Base-by-base conservation (phyloP, 1,140 invertebrate species). In the Orussus abietinus region DNA sequence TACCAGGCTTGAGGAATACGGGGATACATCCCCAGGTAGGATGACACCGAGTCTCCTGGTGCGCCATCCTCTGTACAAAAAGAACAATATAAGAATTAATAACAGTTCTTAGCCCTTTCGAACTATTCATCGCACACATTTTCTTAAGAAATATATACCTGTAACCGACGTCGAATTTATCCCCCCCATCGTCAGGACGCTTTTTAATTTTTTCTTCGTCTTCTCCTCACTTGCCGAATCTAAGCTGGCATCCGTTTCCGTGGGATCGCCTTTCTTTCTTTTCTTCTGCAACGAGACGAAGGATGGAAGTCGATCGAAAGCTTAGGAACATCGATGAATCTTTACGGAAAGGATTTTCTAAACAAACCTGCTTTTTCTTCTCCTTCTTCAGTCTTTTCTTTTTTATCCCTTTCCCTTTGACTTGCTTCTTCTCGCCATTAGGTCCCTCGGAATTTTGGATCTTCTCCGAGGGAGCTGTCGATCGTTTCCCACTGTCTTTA, bases 1-100 rank as follows among this genome's bases (percentile, higher is more conserved):
- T 66, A 71, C 68, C 68, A 69, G 4, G 65, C 53, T 30, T 68
- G 63, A 4, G 62, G 59, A 28, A 71, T 62, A 37, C 58, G 43
- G 12, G 59, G 49, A 45, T 66, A 69, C n/a, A 65, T 50, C 2
- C 50, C 32, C n/a, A 57, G 46, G 40, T 55, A 53, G 28, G 47
- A 38, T 19, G 55, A 18, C 33, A 29, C 36, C 15, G 45, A 34
- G 52, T 46, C 40, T 11, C 48, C 41, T 28, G 47, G 34, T 31
- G 38, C 3, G 21, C 35, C 14, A 30, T 37, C 49, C 51, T 12
- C 0, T 48, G 34, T n/a, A 41, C 22, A 17, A 19, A 38, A 19
- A 2, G 11, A 19, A 10, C 22, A 11, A 18, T 18, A n/a, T 10
- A 15, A 39, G 31, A 39, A 17, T 38, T 12, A 36, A 19, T 35